Evolutionary conservation across 1,140 invertebrate species (phyloP), one percentile per base, ranked within the genome.

Genomic region (Procambarus clarkii): DNA sequence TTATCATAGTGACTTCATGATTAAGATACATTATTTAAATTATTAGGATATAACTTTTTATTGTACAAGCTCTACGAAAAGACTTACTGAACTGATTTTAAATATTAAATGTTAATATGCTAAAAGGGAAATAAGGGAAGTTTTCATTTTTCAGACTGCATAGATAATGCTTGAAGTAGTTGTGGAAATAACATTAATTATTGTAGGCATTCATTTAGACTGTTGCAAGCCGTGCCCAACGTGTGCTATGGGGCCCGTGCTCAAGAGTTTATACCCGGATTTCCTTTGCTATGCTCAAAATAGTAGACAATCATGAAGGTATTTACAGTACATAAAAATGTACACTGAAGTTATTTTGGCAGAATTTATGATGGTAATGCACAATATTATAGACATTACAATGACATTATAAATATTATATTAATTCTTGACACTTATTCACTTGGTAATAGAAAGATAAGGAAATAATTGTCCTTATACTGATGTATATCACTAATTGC

Each of bases 281-380:
- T 50, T 60, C 84, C 21, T 24, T 86, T 13, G 54, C 83, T 85
- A 50, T 76, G 84, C 84, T 86, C 84, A 86, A 86, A 86, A 71
- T 77, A 44, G 44, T 86, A 86, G 84, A 86, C 84, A 86, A 86
- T 86, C 84, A 86, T 74, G 18, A 64, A 64, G 18, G 7, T 18
- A 64, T 18, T 18, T 64, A 64, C 18, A 21, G 54, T 64, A 18
- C 18, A 64, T 64, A 64, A 8, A 8, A 54, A 5, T 54, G 13
- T 54, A 54, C 13, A 54, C 2, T 54, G 50, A 8, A 54, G 11
- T 11, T 11, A 34, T 34, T 34, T 34, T 34, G 50, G 13, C 13
- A 5, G 50, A 54, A 54, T 13, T 3, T 9, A 5, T 54, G 50
- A 54, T 54, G 50, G 50, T 9, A 54, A 54, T 54, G 2, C 50